Conservation (phyloP, 37 sponge, comb jelly and placozoan species). For the Spongilla lacustris region DNA sequence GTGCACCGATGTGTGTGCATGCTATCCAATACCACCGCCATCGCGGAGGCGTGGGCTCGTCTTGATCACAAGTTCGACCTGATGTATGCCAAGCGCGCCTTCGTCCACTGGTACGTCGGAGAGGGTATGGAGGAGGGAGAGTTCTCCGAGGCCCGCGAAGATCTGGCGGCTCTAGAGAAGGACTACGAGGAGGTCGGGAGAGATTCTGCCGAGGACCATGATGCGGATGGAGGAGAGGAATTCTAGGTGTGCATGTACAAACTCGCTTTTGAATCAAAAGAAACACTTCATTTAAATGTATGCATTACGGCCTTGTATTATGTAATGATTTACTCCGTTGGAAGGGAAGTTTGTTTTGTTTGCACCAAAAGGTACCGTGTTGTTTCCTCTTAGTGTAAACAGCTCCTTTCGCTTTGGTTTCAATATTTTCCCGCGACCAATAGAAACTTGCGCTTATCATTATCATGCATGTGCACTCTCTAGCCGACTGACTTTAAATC, state of each 20-base stretch:
- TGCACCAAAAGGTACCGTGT: no score
- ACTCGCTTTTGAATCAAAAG: neutral
- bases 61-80: constrained; percentile 97
- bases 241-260: constrained; percentile 44
- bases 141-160: constrained; percentile 93
- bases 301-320: neutral
- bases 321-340: neutral
- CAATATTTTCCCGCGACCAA: no score
- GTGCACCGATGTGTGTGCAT: constrained; percentile 91
- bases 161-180: constrained; percentile 89
- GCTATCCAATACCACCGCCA: constrained; percentile 94
- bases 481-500: no score
- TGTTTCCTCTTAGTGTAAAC: no score
- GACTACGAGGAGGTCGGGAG: constrained; percentile 87
- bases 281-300: neutral
- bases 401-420: no score
- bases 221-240: constrained; percentile 74
- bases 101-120: constrained; percentile 98
- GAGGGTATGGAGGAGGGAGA: constrained; percentile 98
- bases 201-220: constrained; percentile 66
- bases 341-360: neutral
- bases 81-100: constrained; percentile 96
- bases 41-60: constrained; percentile 96
- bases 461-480: no score
- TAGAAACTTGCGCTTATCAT: no score